A percentile compares a stretch with the other conserved stretches of the same genome.
Conservation (phyloP, 2,113 vertebrate genomes). For the Epinephelus cyanopodus region DNA sequence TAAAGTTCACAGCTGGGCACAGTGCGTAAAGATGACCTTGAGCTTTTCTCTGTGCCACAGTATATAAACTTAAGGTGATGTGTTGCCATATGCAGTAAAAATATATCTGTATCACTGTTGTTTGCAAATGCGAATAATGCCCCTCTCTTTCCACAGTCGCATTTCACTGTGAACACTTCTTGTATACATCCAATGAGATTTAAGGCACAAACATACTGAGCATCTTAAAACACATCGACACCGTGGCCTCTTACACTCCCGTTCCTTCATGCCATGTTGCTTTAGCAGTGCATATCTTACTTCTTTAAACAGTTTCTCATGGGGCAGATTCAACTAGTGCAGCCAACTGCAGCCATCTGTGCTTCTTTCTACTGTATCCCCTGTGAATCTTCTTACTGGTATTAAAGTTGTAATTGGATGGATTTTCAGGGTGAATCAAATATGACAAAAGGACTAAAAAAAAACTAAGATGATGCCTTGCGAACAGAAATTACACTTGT, state of each 20-base stretch:
- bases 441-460: slow-evolving; percentile 21
- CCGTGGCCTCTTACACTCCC: neutral
- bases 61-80: neutral
- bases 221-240: slow-evolving; percentile 1
- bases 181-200: neutral
- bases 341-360: slow-evolving; percentile 56
- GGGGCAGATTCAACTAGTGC: slow-evolving; percentile 14
- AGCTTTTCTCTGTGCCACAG: neutral
- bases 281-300: neutral
- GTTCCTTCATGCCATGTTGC: neutral
- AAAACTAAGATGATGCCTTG: slow-evolving; percentile 2
- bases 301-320: slow-evolving; percentile 39
- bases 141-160: neutral
- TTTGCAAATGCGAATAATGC: slow-evolving; percentile 6
- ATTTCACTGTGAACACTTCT: neutral
- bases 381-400: slow-evolving; percentile 19
- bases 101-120: neutral
- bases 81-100: neutral
- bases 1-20: neutral
- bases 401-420: slow-evolving; percentile 24
- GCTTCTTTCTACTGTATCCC: slow-evolving; percentile 4
- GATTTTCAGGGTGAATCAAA: slow-evolving; percentile 21
- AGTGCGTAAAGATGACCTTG: neutral
- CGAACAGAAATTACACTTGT: slow-evolving; percentile 4
- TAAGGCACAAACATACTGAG: neutral